Evolutionary conservation across 2,888 invertebrate genomes (phyloP), one percentile per base, ranked within the genome.

Genomic region (Proisotoma minuta): DNA sequence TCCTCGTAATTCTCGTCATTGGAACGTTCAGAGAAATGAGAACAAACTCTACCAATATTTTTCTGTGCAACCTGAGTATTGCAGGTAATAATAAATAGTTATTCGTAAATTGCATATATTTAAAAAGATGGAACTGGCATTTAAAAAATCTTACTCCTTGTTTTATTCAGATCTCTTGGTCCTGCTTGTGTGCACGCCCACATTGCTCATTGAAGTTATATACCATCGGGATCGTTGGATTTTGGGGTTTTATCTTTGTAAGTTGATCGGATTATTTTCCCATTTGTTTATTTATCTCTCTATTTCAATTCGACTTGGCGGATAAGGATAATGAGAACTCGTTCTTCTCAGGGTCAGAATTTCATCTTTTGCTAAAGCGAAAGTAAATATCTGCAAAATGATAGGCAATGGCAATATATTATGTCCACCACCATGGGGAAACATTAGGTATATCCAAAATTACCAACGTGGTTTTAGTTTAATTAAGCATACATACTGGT

Each of bases 41-140:
- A 76, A 94, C 92, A 77, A n/a, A n/a, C n/a, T 92, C 93, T 54
- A 95, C 95, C 65, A 94, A 95, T 78, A 91, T 93, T 74, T 95
- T 95, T 78, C 83, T 95, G 76, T 89, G 93, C 79, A 95, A 95
- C 79, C 77, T 34, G 15, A 34, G 34, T 15, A 34, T 34, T 34
- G 34, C 34, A 34, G 34, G 34, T 34, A 34, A 8, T 8, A 10
- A 34, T 10, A 10, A 34, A 34, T 34, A 34, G 8, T 8, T 34
- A 34, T 34, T 34, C 8, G 15, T 34, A 34, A 34, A 34, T 34
- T 10, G 34, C 15, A 34, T 10, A 34, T 34, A 34, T 34, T 34
- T 34, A 34, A 15, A 10, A 15, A 10, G 34, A 34, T 34, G 8
- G 8, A 34, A n/a, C n/a, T n/a, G 8, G 34, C 8, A 34, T 34